Percentiles rank a stretch among this genome's conserved stretches.
Conservation (phyloP, 2,888 invertebrate genomes). For the Melinopterus prodromus region DNA sequence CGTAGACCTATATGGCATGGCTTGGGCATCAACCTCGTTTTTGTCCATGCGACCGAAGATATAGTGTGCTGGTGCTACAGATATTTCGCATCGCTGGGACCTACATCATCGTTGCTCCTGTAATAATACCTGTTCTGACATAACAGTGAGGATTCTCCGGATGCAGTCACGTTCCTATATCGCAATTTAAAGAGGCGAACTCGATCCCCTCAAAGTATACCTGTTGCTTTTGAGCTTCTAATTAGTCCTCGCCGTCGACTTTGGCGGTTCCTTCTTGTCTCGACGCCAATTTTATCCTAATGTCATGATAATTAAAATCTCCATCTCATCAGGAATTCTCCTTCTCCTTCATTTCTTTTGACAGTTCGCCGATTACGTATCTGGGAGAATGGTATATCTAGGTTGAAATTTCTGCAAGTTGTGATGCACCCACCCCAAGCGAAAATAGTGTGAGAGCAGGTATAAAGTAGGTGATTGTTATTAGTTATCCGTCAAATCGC, state of each 20-base stretch:
- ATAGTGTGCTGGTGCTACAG: not conserved
- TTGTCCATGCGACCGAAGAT: not conserved
- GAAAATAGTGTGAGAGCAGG: not conserved
- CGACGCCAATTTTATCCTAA: not conserved
- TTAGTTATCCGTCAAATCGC: not conserved
- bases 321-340: not conserved
- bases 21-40: not conserved
- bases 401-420: not conserved
- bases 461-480: not conserved
- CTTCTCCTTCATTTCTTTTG: not conserved
- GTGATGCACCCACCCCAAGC: not conserved
- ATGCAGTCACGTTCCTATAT: not conserved
- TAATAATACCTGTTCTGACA: conserved; percentile 4
- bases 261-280: not conserved
- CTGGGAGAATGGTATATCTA: not conserved
- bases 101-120: not conserved
- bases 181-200: not conserved
- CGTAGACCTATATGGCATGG: not conserved
- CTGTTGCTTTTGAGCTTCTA: not conserved
- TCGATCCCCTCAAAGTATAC: not conserved
- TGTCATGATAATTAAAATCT: not conserved
- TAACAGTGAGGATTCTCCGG: not conserved
- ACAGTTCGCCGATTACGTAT: not conserved
- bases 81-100: not conserved
- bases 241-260: not conserved